Conservation (phyloP, 2,888 invertebrate genomes). For the Odontocerum albicorne region DNA sequence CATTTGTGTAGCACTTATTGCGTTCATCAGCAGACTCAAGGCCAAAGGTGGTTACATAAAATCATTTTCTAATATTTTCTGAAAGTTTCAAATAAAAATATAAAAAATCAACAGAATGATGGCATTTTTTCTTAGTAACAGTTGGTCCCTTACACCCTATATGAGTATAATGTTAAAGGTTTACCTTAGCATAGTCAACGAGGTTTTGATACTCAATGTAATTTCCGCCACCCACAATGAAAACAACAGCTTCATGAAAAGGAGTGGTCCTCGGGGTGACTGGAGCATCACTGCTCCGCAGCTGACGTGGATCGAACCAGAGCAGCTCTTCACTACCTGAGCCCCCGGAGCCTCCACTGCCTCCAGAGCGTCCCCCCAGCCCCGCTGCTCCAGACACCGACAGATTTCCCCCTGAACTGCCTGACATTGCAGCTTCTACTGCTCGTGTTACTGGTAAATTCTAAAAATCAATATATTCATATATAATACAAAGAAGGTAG, state of each 20-base stretch:
- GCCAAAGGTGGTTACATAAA: not conserved
- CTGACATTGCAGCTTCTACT: slow-evolving; percentile 72
- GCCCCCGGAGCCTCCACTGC: slow-evolving; percentile 55
- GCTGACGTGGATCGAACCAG: slow-evolving; percentile 94
- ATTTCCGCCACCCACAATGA: slow-evolving; percentile 92
- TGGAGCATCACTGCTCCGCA: slow-evolving; percentile 69
- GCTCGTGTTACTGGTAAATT: slow-evolving; percentile 93
- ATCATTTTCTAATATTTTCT: too few species aligned
- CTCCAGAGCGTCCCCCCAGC: slow-evolving; percentile 68
- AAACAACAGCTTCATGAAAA: slow-evolving; percentile 88
- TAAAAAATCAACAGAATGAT: too few species aligned
- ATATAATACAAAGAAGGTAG: too few species aligned
- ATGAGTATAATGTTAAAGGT: too few species aligned
- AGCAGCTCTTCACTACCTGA: slow-evolving; percentile 84
- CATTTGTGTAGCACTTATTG: not conserved
- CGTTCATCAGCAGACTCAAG: not conserved
- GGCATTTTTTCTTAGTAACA: too few species aligned
- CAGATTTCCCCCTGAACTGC: slow-evolving; percentile 82
- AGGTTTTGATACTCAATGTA: slow-evolving; percentile 99
- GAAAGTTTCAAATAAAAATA: too few species aligned
- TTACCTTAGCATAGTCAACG: slow-evolving; percentile 87
- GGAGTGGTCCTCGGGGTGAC: slow-evolving; percentile 66
- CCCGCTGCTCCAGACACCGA: slow-evolving; percentile 84
- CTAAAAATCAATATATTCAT: too few species aligned
- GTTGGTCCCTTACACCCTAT: too few species aligned